These are phyloP conservation scores for Poecilia wingei DNA, from an alignment of 2,797 vertebrate genomes.

Conservation along the genomic window DNA sequence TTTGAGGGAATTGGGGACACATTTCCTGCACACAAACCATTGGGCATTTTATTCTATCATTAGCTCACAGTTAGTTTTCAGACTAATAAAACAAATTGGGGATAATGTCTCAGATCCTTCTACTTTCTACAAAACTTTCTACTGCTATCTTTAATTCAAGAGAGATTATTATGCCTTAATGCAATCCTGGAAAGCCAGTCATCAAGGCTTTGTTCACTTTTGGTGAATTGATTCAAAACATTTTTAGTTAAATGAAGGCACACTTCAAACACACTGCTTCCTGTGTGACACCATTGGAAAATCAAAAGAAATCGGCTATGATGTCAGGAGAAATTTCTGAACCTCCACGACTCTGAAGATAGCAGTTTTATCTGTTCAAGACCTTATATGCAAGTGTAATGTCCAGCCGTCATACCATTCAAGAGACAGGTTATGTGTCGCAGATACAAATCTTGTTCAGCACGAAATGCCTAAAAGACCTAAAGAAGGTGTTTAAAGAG, in stretches of 20 bases:
- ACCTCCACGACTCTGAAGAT: neutral
- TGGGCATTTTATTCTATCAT: neutral
- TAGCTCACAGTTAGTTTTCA: constrained; percentile 1
- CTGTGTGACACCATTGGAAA: neutral
- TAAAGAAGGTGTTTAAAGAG: neutral
- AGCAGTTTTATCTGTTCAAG: neutral
- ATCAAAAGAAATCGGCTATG: neutral
- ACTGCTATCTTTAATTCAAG: neutral
- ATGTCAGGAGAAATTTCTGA: neutral
- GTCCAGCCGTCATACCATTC: neutral
- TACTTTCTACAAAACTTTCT: too few species aligned
- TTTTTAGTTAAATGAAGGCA: neutral
- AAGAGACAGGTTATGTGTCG: neutral
- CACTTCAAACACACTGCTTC: neutral
- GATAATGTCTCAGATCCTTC: neutral
- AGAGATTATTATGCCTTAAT: neutral
- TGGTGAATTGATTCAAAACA: neutral
- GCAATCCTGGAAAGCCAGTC: neutral
- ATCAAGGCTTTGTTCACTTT: neutral
- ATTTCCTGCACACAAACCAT: neutral
- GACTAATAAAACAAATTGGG: neutral
- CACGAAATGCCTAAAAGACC: neutral
- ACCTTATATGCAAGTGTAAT: neutral
- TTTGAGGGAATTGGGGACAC: neutral
- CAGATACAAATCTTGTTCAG: neutral